Evolutionary conservation across 2,113 vertebrate species (phyloP).

Genomic region (rabbit (Oryctolagus cuniculus)): DNA sequence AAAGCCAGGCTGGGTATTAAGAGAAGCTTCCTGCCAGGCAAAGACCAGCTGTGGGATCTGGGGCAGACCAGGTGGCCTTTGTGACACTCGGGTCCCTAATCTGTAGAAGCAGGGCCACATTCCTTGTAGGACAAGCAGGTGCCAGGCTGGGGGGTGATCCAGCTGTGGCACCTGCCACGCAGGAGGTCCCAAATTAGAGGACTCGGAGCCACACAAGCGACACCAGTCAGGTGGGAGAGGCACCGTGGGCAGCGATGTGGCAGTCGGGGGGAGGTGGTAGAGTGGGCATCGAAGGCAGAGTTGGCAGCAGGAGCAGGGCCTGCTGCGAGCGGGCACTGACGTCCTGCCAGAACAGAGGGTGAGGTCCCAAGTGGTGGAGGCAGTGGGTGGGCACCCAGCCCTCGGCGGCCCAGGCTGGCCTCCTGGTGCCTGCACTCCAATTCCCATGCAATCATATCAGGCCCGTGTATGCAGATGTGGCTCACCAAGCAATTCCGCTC

Average conservation of each 20-base stretch:
- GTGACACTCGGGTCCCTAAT: not conserved
- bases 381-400: not conserved
- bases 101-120: not conserved
- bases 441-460: not conserved
- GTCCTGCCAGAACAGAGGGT: not conserved
- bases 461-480: not conserved
- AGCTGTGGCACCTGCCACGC: not conserved
- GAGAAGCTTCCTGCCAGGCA: not conserved
- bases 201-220: not conserved
- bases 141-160: not conserved
- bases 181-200: not conserved
- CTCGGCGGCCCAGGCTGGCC: not conserved
- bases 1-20: not conserved
- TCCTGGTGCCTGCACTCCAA: not conserved
- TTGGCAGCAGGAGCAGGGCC: not conserved
- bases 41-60: not conserved
- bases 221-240: not conserved
- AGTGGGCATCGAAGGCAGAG: not conserved
- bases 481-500: not conserved
- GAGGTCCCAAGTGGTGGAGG: not conserved
- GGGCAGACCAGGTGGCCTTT: not conserved
- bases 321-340: not conserved
- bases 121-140: not conserved
- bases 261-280: not conserved
- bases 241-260: not conserved